These are phyloP conservation scores for Phymanthus crucifer DNA, from an alignment of 92 coral and sea anemone genomes.

Conservation along the genomic window DNA sequence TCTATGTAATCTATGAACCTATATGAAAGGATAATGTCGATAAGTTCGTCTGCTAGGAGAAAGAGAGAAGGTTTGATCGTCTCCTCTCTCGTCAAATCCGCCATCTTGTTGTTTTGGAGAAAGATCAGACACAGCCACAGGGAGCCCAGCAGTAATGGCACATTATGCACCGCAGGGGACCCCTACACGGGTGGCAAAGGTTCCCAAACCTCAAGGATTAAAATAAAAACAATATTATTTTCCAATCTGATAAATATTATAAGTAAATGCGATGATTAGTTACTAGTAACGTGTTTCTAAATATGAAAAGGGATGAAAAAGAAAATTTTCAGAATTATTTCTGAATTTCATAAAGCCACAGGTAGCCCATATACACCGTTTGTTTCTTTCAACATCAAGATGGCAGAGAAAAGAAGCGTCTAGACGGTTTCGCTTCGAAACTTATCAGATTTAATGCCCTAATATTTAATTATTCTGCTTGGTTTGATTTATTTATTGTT, in stretches of 20 bases:
- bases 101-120: slow-evolving; percentile 39
- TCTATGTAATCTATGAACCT: slow-evolving; percentile 61
- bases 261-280: no score
- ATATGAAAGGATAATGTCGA: slow-evolving; percentile 71
- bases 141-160: slow-evolving; percentile 12
- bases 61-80: slow-evolving; percentile 25
- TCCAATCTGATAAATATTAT: no score
- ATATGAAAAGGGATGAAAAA: neutral
- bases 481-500: neutral
- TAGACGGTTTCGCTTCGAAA: neutral
- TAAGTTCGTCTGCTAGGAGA: slow-evolving; percentile 77
- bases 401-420: neutral
- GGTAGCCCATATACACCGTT: neutral
- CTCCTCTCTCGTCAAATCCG: slow-evolving; percentile 12
- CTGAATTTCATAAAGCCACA: neutral
- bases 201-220: no score
- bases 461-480: neutral
- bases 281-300: no score
- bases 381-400: neutral
- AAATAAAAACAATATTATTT: no score
- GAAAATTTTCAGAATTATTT: neutral
- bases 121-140: slow-evolving; percentile 20
- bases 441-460: neutral
- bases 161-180: neutral
- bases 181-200: neutral